Evolutionary conservation across 2,113 vertebrate genomes (phyloP), one percentile per base, ranked within the genome.

Genomic region (Chloropsis cyanopogon): DNA sequence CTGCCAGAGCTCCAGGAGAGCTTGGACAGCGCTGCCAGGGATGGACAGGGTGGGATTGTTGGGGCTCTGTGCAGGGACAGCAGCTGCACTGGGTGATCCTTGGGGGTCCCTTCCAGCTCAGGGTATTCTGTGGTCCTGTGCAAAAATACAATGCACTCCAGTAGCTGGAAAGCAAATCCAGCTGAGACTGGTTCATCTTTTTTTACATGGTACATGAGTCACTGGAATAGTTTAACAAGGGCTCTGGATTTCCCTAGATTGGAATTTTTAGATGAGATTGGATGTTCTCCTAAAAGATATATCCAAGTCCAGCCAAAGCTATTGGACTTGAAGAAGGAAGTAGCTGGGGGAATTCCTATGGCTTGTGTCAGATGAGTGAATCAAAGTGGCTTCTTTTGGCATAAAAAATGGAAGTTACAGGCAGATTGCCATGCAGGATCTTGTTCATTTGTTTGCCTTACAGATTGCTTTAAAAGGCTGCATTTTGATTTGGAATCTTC

Each of bases 31-130:
- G 0, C 57, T 71, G 35, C 9, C 73, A 82, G 60, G 52, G 59
- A 29, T 65, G 61, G 7, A 0, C 41, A 54, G 46, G 61, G 14
- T 60, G 63, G 63, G 41, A 1, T 35, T 69, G 13, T 2, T 82
- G 70, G 47, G 60, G n/a, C 20, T 35, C 29, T 61, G 54, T 6
- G 70, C 70, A 76, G 29, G 54, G n/a, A 37, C 25, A 19, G 61
- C 29, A 0, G 24, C 5, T 41, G 78, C 4, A 0, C 21, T 61
- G 4, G 6, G 2, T 35, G 54, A 6, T 31, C n/a, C 47, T 0
- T 0, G 14, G 0, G 20, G 10, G 25, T 49, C 8, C 14, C 21
- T 35, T 19, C 39, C 41, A 82, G 2, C 37, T n/a, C 16, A 14
- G 39, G 53, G 0, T 7, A 3, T 53, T 60, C 60, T 60, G 13